phyloP scores from a whole-genome alignment of 92 coral and sea anemone genomes.

The Phenganax marumi region DNA sequence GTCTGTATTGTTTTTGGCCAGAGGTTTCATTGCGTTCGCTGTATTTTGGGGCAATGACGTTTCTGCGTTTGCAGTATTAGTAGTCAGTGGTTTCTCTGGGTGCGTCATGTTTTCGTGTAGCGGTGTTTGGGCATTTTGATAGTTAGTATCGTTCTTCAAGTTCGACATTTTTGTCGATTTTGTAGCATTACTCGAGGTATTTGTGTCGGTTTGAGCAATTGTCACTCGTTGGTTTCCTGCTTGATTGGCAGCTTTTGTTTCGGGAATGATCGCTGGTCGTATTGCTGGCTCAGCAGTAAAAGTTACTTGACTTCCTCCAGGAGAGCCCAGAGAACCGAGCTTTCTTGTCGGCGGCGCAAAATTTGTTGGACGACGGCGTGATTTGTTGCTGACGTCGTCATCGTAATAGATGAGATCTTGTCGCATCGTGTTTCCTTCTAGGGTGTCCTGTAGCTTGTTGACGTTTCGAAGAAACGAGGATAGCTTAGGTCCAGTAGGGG shows the following conservation, averaged over 20 bases:
- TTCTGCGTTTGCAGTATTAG: not conserved
- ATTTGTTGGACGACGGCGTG: conserved; percentile 33
- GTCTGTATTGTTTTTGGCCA: not conserved
- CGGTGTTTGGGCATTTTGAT: not conserved
- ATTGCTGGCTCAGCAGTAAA: conserved; percentile 2
- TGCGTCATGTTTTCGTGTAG: not conserved
- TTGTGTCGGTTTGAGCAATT: not conserved
- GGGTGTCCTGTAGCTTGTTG: conserved; percentile 18
- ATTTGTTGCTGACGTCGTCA: conserved; percentile 37
- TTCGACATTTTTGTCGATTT: not conserved
- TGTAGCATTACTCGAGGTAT: not conserved
- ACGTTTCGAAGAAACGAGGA: conserved; percentile 26
- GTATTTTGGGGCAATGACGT: not conserved
- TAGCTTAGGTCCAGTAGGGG: conserved; percentile 3
- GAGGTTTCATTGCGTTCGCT: not conserved
- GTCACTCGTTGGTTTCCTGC: conserved; percentile 5
- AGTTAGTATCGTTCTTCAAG: no score
- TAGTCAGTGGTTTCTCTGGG: not conserved
- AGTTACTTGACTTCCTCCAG: conserved; percentile 32
- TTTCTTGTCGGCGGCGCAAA: conserved; percentile 39
- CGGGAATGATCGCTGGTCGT: conserved; percentile 14
- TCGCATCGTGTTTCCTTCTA: conserved; percentile 28
- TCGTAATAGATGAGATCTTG: conserved; percentile 30
- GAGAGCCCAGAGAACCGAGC: conserved; percentile 39
- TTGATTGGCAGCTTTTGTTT: conserved; percentile 4